Conservation (phyloP, 2,888 invertebrate species). For the Orthonychiurus folsomi region DNA sequence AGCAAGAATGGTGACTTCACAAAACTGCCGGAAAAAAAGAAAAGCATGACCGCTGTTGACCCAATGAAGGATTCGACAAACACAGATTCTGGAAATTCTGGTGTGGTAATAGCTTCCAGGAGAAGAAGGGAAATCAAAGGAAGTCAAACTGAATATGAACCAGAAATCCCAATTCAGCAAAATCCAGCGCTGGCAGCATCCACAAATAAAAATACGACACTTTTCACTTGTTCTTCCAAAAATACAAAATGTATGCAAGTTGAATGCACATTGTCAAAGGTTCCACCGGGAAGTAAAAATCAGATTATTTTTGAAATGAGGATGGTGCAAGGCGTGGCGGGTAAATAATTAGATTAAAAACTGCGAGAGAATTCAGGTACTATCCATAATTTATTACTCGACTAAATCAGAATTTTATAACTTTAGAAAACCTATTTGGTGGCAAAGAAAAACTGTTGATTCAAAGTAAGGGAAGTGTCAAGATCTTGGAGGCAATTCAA, state of each 20-base stretch:
- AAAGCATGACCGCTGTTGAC: too few species aligned
- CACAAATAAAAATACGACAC: not conserved
- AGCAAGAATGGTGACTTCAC: not conserved
- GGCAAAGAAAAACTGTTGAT: not conserved
- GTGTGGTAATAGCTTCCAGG: too few species aligned
- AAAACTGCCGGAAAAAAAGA: not conserved
- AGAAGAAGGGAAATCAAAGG: too few species aligned
- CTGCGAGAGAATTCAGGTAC: too few species aligned
- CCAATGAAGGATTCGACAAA: too few species aligned
- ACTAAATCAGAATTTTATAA: not conserved
- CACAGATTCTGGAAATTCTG: too few species aligned
- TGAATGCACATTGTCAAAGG: not conserved
- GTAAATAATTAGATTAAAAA: not conserved
- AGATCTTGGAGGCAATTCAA: not conserved
- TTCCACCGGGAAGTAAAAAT: not conserved
- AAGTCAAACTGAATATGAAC: too few species aligned
- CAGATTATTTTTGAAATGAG: not conserved
- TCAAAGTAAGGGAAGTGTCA: not conserved
- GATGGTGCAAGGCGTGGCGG: not conserved
- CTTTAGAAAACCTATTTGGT: not conserved
- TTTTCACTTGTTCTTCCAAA: not conserved
- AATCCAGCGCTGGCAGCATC: not conserved
- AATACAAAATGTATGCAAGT: not conserved
- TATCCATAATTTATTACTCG: too few species aligned
- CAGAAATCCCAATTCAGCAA: not conserved